Evolutionary conservation across 1,140 invertebrate genomes (phyloP).

Genomic region (Thaumatotibia leucotreta): DNA sequence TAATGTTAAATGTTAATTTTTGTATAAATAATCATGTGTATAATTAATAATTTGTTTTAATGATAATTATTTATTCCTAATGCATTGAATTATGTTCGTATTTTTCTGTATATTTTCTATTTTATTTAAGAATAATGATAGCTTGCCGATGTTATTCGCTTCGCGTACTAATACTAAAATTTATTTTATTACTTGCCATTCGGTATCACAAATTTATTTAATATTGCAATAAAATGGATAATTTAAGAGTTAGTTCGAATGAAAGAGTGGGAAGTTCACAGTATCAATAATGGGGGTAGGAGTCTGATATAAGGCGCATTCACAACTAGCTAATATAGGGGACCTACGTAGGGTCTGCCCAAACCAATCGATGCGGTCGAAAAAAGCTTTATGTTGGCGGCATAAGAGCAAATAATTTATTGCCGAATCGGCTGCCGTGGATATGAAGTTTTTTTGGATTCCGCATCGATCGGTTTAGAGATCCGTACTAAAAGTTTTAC

Average conservation of each 20-base stretch:
- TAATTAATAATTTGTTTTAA: constrained; percentile 10
- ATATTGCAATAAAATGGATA: constrained; percentile 8
- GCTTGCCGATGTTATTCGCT: constrained; percentile 14
- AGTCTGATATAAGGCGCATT: no score
- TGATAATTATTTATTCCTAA: constrained; percentile 15
- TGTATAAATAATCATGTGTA: constrained; percentile 12
- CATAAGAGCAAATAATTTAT: no score
- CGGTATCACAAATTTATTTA: constrained; percentile 1
- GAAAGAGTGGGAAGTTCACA: neutral
- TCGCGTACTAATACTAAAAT: constrained; percentile 7
- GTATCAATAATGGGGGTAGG: neutral
- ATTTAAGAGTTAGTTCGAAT: neutral
- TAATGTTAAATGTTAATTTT: constrained; percentile 7
- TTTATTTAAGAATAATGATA: neutral
- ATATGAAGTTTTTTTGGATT: no score
- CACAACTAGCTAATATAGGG: no score
- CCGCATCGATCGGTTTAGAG: no score
- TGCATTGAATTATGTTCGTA: constrained; percentile 13
- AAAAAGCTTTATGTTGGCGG: no score
- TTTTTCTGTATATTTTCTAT: constrained; percentile 14
- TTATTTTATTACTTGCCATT: constrained; percentile 11
- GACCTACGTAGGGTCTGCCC: no score
- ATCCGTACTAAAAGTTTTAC: no score
- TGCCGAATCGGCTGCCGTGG: no score
- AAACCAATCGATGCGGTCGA: no score